Conservation (phyloP, 2,113 vertebrate species). For the Butorides virescens region DNA sequence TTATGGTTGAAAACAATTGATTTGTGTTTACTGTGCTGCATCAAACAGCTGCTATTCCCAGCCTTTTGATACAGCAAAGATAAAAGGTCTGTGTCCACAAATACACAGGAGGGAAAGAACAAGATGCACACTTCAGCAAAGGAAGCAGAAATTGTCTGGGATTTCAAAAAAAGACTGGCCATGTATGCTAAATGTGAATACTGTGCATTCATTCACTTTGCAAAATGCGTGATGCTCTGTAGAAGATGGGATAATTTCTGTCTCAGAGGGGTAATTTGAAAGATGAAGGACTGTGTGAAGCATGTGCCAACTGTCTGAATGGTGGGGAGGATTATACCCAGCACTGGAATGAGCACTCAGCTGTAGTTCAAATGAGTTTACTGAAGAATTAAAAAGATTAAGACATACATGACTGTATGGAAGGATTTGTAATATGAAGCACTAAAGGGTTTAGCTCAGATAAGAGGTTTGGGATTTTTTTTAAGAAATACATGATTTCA, state of each 20-base stretch:
- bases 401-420: constrained; percentile 39
- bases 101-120: background rate
- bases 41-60: background rate
- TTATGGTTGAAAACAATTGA: background rate
- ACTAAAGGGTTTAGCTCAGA: constrained; percentile 42
- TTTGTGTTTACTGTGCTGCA: background rate
- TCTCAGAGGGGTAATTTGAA: constrained; percentile 70
- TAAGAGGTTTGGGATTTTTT: constrained; percentile 3
- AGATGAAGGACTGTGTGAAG: constrained; percentile 61
- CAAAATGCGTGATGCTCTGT: constrained; percentile 40
- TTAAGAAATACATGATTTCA: background rate
- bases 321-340: constrained; percentile 63
- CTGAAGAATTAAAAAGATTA: constrained; percentile 72
- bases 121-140: background rate
- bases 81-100: background rate
- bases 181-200: constrained; percentile 55
- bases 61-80: background rate
- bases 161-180: constrained; percentile 51
- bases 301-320: constrained; percentile 65
- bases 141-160: constrained; percentile 29
- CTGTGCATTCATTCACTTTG: constrained; percentile 46
- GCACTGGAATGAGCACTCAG: constrained; percentile 60
- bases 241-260: constrained; percentile 69
- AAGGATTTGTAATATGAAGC: constrained; percentile 52
- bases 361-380: constrained; percentile 71